These are phyloP conservation scores for Marcusenius ussheri DNA, from an alignment of 2,113 vertebrate genomes.

Conservation along the genomic window DNA sequence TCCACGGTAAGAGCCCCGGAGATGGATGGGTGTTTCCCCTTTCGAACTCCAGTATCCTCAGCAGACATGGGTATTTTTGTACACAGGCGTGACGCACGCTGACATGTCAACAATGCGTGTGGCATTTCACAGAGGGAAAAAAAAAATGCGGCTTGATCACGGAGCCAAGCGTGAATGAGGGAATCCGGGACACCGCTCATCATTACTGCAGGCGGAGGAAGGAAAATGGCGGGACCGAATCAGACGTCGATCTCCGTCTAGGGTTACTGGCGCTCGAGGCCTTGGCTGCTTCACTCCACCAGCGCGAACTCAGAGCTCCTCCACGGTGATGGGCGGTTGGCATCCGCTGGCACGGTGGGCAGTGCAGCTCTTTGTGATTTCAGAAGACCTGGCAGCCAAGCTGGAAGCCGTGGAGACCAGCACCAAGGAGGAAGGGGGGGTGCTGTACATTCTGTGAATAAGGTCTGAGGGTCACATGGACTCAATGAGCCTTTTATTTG, in stretches of 20 bases:
- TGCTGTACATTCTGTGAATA: not conserved
- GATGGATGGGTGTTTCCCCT: not conserved
- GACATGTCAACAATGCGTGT: not conserved
- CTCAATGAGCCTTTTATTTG: not conserved
- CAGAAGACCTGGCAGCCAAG: constrained; percentile 2
- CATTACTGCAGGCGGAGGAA: not conserved
- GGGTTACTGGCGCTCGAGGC: not conserved
- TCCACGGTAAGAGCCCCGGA: not conserved
- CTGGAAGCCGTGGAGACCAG: not conserved
- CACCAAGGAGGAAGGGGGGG: not conserved
- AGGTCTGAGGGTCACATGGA: not conserved
- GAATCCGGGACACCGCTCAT: not conserved
- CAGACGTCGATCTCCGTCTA: not conserved
- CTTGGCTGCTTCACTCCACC: not conserved
- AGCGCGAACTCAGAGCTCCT: not conserved
- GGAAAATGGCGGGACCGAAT: not conserved
- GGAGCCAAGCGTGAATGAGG: not conserved
- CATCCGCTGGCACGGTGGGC: not conserved
- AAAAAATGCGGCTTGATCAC: not conserved
- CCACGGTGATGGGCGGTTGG: not conserved
- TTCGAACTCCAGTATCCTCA: not conserved
- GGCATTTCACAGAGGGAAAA: not conserved
- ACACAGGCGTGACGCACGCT: not conserved
- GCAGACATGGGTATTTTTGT: not conserved
- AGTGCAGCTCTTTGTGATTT: not conserved